Percentiles rank a stretch among this genome's conserved stretches.
These are phyloP conservation scores for Metopolophium dirhodum DNA, from an alignment of 1,140 invertebrate species.

Conservation along the genomic window DNA sequence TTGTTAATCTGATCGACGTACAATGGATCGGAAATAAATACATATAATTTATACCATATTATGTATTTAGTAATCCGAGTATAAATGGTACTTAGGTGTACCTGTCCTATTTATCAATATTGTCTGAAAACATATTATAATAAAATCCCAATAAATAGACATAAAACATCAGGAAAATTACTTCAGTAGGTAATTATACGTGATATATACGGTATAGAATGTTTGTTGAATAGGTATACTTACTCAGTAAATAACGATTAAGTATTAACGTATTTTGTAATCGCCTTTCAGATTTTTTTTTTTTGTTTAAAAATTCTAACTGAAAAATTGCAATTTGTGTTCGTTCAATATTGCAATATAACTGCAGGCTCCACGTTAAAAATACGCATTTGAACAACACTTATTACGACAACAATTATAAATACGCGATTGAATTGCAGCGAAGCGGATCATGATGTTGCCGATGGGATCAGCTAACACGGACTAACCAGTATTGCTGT, in stretches of 20 bases:
- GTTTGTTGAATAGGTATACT: neutral
- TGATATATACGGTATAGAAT: neutral
- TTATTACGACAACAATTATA: neutral
- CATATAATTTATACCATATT: neutral
- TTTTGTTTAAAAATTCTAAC: neutral
- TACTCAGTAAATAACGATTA: neutral
- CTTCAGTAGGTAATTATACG: neutral
- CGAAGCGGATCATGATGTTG: neutral
- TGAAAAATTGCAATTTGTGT: neutral
- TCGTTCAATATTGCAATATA: neutral
- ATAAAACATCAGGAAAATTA: neutral
- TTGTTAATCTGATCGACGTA: neutral
- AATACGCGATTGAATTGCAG: neutral
- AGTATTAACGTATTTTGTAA: neutral
- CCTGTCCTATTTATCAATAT: no score
- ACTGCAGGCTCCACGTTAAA: neutral
- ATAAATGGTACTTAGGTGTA: neutral
- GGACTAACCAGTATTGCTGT: neutral
- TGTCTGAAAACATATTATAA: neutral
- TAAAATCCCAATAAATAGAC: neutral
- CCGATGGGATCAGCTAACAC: neutral
- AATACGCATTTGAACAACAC: neutral
- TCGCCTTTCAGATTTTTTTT: neutral
- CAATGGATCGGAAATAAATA: neutral
- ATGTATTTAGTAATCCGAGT: neutral